Conservation (phyloP, 2,888 invertebrate species). For the Aplocera efformata region DNA sequence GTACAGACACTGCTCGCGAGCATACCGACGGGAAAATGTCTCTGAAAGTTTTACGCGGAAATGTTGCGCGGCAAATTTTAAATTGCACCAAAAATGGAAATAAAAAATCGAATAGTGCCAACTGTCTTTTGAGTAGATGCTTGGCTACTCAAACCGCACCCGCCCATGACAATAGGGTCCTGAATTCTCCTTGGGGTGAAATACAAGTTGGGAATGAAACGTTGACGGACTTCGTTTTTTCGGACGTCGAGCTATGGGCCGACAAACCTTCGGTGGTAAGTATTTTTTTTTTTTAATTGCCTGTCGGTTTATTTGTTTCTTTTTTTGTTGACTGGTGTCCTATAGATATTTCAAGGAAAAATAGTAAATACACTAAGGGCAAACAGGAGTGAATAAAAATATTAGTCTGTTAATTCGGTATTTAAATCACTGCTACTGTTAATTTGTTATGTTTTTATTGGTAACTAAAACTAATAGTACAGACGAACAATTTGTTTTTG, state of each 20-base stretch:
- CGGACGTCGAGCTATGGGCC: conserved; percentile 76
- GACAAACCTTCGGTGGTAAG: conserved; percentile 84
- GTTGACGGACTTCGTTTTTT: conserved; percentile 81
- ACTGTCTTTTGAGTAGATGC: conserved; percentile 42
- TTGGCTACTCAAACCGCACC: conserved; percentile 58
- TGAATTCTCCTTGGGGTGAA: conserved; percentile 72
- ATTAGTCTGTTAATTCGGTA: too few relatives aligned
- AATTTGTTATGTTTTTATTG: too few relatives aligned
- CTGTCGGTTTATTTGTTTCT: too few relatives aligned
- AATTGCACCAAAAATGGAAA: conserved; percentile 49
- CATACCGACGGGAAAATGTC: conserved; percentile 62
- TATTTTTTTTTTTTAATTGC: conserved; percentile 32
- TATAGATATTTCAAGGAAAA: too few relatives aligned
- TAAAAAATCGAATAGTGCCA: conserved; percentile 27
- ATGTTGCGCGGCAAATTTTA: conserved; percentile 59
- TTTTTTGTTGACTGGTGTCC: too few relatives aligned
- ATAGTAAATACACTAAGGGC: too few relatives aligned
- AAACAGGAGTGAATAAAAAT: too few relatives aligned
- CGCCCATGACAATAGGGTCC: conserved; percentile 49
- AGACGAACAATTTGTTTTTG: too few relatives aligned
- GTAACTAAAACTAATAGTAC: too few relatives aligned
- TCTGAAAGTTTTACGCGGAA: conserved; percentile 72
- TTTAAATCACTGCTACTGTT: too few relatives aligned
- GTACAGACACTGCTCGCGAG: conserved; percentile 49
- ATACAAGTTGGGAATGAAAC: conserved; percentile 78